These are phyloP conservation scores for Phaenicophaeus curvirostris DNA, from an alignment of 2,797 vertebrate species.

Conservation along the genomic window DNA sequence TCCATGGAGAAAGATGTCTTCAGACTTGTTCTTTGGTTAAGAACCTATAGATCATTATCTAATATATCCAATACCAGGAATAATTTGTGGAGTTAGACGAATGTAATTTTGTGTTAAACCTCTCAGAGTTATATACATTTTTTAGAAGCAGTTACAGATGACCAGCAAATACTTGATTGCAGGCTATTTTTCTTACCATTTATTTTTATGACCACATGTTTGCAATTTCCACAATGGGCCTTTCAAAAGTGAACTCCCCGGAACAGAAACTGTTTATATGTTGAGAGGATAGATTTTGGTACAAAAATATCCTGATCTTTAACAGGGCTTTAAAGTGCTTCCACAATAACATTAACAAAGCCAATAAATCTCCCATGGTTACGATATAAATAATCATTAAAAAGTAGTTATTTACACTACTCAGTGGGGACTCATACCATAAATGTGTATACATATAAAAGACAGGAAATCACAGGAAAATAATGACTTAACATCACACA, in stretches of 20 bases:
- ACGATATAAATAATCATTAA: neutral
- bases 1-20: neutral
- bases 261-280: neutral
- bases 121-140: neutral
- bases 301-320: neutral
- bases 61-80: neutral
- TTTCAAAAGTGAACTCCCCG: neutral
- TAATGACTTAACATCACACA: neutral
- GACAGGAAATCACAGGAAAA: neutral
- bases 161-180: neutral
- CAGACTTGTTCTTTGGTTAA: neutral
- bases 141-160: neutral
- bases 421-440: neutral
- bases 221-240: neutral
- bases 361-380: neutral
- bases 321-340: neutral
- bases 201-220: neutral
- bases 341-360: neutral
- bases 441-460: neutral
- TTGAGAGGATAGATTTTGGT: neutral
- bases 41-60: neutral
- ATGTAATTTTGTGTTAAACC: neutral
- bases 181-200: neutral
- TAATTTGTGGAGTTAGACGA: neutral
- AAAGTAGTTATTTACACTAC: slow-evolving; percentile 3